phyloP scores from a whole-genome alignment of 2,113 vertebrate species.

The Bos indicus region DNA sequence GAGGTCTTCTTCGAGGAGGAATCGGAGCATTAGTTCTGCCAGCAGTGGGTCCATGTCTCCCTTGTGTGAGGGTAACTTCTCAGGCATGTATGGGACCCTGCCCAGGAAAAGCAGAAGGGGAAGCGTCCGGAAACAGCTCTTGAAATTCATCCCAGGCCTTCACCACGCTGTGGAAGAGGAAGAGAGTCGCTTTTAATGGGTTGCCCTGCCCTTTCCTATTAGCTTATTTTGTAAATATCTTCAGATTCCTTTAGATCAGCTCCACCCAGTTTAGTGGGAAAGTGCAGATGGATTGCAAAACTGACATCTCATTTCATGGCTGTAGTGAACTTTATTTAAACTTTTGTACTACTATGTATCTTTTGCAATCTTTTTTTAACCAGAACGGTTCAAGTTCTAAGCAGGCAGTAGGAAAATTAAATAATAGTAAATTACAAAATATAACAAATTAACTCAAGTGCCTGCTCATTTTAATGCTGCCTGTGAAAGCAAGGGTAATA shows the following conservation, averaged over 20 bases:
- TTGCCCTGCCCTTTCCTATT: fast-evolving
- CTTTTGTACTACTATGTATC: background rate
- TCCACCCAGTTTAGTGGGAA: background rate
- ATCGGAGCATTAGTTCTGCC: constrained; percentile 87
- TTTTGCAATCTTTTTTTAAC: constrained; percentile 2
- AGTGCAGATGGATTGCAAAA: background rate
- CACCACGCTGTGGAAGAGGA: constrained; percentile 93
- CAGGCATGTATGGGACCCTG: constrained; percentile 89
- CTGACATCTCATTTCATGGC: background rate
- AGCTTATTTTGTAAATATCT: background rate
- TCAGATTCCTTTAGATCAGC: background rate
- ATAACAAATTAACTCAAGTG: background rate
- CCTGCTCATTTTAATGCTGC: background rate
- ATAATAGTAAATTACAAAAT: background rate
- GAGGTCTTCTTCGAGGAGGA: constrained; percentile 71
- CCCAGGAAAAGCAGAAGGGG: constrained; percentile 85
- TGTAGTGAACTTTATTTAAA: constrained; percentile 2
- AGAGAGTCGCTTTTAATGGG: constrained; percentile 79
- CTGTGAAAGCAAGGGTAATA: background rate
- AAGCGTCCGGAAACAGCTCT: constrained; percentile 88
- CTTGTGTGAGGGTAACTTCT: constrained; percentile 81
- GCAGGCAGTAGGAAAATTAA: background rate
- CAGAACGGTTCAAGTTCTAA: background rate
- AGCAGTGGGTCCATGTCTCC: constrained; percentile 87
- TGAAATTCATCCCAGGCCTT: constrained; percentile 93